A percentile compares a stretch with the other conserved stretches of the same genome.
Conservation (phyloP, 2,113 vertebrate species). For the Narcine bancroftii region DNA sequence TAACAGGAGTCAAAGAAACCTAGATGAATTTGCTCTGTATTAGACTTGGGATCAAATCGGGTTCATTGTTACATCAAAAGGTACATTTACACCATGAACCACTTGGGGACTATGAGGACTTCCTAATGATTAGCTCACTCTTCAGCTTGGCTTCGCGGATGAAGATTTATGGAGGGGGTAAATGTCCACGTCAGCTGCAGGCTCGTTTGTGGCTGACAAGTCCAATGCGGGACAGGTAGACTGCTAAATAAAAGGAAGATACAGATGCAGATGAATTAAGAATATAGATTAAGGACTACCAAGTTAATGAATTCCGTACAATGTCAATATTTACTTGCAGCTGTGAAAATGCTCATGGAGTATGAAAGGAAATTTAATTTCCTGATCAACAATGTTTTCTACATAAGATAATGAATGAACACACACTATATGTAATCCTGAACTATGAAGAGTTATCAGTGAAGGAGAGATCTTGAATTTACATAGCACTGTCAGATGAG, state of each 20-base stretch:
- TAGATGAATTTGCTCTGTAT: not conserved
- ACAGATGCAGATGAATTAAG: conserved; percentile 1
- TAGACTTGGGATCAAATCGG: not conserved
- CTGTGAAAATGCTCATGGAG: not conserved
- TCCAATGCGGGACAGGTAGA: no score
- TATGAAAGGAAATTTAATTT: conserved; percentile 32
- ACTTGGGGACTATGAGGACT: not conserved
- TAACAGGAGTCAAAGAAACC: not conserved
- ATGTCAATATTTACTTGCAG: conserved; percentile 30
- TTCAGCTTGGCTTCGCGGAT: no score
- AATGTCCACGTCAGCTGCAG: no score
- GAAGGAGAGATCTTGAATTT: not conserved
- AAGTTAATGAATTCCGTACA: not conserved
- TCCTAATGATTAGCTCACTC: not conserved
- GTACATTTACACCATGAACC: not conserved
- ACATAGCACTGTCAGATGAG: not conserved
- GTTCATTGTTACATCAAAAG: not conserved
- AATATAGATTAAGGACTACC: not conserved
- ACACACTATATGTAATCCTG: not conserved
- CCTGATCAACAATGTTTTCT: conserved; percentile 33
- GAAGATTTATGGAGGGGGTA: no score
- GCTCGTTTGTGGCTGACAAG: no score
- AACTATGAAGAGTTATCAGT: not conserved
- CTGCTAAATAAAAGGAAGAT: not conserved
- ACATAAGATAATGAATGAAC: conserved; percentile 18